Conservation (phyloP, 1,140 invertebrate genomes). For the Drosophila saltans region DNA sequence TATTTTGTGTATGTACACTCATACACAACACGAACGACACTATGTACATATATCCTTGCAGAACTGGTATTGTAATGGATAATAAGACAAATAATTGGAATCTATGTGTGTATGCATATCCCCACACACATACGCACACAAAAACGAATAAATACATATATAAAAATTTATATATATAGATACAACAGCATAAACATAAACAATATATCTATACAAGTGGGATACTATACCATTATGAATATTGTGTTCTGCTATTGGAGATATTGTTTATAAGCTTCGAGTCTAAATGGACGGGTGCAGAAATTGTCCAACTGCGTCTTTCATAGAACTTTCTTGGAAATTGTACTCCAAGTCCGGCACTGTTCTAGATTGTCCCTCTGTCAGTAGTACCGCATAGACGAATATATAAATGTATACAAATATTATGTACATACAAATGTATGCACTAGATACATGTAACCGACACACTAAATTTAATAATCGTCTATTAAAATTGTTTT, state of each 20-base stretch:
- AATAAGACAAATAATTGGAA: constrained; percentile 2
- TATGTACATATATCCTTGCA: neutral
- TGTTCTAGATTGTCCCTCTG: neutral
- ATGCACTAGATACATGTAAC: neutral
- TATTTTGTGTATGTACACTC: constrained; percentile 1
- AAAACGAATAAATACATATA: neutral
- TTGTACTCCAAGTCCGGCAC: constrained; percentile 6
- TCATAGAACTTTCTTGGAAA: constrained; percentile 7
- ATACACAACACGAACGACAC: neutral
- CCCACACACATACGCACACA: neutral
- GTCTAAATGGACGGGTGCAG: constrained; percentile 6
- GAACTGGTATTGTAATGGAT: constrained; percentile 8
- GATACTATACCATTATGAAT: constrained; percentile 7
- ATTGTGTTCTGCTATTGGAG: neutral
- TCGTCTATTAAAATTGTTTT: neutral
- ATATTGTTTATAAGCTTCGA: neutral
- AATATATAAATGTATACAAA: neutral
- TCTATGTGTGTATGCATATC: constrained; percentile 5
- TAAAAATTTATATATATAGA: neutral
- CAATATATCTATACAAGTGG: constrained; percentile 1
- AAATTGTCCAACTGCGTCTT: constrained; percentile 2
- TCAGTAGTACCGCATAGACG: constrained; percentile 4
- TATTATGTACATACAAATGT: neutral
- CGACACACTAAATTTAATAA: neutral
- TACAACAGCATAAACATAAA: constrained; percentile 6